These are phyloP conservation scores for Lacanobia oleracea DNA, from an alignment of 2,888 invertebrate genomes.

Conservation along the genomic window DNA sequence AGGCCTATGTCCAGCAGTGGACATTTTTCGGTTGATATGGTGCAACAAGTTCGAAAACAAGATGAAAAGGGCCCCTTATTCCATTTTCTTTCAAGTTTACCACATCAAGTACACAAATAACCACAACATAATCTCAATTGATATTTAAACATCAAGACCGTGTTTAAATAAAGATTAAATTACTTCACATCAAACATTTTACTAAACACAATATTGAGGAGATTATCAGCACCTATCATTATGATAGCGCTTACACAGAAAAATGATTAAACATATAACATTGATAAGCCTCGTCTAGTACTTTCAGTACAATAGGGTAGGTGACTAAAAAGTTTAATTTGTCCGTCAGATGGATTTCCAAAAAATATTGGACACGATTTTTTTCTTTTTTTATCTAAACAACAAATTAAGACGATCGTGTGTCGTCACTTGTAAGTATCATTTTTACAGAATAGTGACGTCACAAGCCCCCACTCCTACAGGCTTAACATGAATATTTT, in stretches of 20 bases:
- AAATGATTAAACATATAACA: conserved; percentile 23
- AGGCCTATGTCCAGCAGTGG: too few relatives aligned
- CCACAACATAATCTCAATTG: neutral
- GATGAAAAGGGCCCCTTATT: neutral
- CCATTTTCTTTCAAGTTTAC: too few relatives aligned
- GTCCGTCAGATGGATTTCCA: too few relatives aligned
- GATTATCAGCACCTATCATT: conserved; percentile 24
- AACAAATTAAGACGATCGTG: too few relatives aligned
- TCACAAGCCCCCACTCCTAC: too few relatives aligned
- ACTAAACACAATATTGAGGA: conserved; percentile 2
- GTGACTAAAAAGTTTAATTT: too few relatives aligned
- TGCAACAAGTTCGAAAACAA: neutral
- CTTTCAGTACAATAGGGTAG: neutral
- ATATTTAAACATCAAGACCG: neutral
- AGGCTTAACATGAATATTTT: too few relatives aligned
- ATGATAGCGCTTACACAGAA: conserved; percentile 16
- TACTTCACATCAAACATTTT: conserved; percentile 4
- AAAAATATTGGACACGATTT: too few relatives aligned
- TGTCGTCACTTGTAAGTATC: too few relatives aligned
- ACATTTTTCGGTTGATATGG: too few relatives aligned
- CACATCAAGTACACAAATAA: neutral
- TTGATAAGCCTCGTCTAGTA: neutral
- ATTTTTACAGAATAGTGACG: too few relatives aligned
- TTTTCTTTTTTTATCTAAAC: too few relatives aligned
- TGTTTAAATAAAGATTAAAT: conserved; percentile 1